These are phyloP conservation scores for Drosophila anomalata DNA, from an alignment of 2,888 invertebrate species.

Conservation along the genomic window DNA sequence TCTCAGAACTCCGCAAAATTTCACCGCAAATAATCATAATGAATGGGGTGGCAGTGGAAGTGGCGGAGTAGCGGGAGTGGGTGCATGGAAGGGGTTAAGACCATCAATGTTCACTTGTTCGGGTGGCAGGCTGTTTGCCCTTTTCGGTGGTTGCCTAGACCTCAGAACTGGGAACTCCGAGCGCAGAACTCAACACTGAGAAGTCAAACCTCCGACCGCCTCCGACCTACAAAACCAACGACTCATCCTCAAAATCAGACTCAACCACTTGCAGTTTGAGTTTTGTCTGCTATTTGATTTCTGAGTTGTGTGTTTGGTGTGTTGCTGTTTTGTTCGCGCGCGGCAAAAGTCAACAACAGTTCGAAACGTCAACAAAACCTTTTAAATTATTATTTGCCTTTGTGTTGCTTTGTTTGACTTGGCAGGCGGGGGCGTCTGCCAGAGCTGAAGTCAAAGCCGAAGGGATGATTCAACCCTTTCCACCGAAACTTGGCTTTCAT, in stretches of 20 bases:
- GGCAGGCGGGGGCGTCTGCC: conserved; percentile 47
- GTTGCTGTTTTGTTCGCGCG: conserved; percentile 78
- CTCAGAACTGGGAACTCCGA: neutral
- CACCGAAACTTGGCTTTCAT: conserved; percentile 18
- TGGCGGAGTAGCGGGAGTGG: neutral
- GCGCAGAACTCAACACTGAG: neutral
- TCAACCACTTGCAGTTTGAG: conserved; percentile 67
- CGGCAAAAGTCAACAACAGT: conserved; percentile 80
- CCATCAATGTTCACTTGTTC: conserved; percentile 12
- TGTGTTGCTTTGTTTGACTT: conserved; percentile 76
- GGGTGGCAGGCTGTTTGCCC: conserved; percentile 51
- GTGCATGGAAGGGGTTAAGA: neutral
- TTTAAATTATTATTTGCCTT: conserved; percentile 79
- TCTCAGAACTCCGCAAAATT: conserved; percentile 73
- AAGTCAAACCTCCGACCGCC: conserved; percentile 17
- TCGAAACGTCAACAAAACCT: conserved; percentile 79
- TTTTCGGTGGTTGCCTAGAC: conserved; percentile 45
- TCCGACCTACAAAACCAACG: conserved; percentile 16
- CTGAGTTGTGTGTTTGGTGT: conserved; percentile 56
- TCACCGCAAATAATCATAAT: conserved; percentile 82
- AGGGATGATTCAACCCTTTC: conserved; percentile 61
- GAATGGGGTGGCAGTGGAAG: conserved; percentile 50
- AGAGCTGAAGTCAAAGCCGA: neutral
- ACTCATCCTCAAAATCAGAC: conserved; percentile 32
- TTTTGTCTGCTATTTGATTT: conserved; percentile 45